phyloP scores from a whole-genome alignment of 2,888 invertebrate species.

The Neoaliturus tenellus region DNA sequence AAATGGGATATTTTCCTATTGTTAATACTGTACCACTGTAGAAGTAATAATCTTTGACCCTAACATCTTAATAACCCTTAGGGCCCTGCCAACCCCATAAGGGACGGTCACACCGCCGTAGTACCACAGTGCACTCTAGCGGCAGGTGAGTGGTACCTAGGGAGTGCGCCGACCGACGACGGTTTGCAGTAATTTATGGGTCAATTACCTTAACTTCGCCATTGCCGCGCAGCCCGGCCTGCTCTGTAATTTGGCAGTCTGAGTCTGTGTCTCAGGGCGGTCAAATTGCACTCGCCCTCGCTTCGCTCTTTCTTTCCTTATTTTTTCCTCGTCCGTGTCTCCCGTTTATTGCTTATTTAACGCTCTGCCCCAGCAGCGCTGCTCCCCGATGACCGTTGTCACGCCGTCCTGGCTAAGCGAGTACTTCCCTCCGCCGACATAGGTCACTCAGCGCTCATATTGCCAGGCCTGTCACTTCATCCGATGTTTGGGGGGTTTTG shows the following conservation, averaged over 20 bases:
- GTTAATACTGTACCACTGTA: no score
- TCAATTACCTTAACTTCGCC: neutral
- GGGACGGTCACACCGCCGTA: no score
- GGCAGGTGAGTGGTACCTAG: neutral
- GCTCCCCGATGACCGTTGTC: neutral
- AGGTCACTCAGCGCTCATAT: no score
- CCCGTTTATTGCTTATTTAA: neutral
- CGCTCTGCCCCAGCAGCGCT: neutral
- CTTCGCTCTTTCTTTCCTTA: neutral
- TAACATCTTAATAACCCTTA: no score
- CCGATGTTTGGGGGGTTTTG: no score
- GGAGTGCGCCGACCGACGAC: constrained; percentile 2
- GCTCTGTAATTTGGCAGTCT: constrained; percentile 15
- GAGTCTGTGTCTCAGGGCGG: neutral
- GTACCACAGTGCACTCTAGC: neutral
- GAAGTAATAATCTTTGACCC: no score
- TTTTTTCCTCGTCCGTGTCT: neutral
- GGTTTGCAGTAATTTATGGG: neutral
- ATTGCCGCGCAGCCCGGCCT: neutral
- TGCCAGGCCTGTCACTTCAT: no score
- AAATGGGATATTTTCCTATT: no score
- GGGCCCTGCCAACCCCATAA: no score
- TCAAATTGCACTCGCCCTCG: constrained; percentile 2
- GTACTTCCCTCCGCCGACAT: no score
- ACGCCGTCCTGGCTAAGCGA: neutral